A percentile compares a stretch with the other conserved stretches of the same genome.
Evolutionary conservation across 2,888 invertebrate genomes (phyloP).

Genomic region (Hydrotaea diabolus): DNA sequence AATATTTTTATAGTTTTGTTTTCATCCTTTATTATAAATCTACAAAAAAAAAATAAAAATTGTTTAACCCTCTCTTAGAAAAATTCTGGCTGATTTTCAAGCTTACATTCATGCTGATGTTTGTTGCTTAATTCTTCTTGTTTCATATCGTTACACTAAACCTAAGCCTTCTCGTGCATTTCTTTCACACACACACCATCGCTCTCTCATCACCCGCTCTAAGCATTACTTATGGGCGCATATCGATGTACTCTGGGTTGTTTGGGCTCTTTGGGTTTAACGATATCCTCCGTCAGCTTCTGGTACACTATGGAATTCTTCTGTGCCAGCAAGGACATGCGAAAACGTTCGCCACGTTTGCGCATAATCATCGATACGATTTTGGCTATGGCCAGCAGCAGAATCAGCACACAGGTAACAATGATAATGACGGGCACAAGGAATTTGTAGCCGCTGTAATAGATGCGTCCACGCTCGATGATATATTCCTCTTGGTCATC

Average conservation of each 20-base stretch:
- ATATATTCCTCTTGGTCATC: constrained; percentile 77
- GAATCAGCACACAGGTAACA: constrained; percentile 83
- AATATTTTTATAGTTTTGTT: constrained; percentile 23
- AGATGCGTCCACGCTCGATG: constrained; percentile 80
- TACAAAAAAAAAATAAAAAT: constrained; percentile 55
- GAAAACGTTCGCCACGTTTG: constrained; percentile 81
- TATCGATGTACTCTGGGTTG: constrained; percentile 86
- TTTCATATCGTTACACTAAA: constrained; percentile 30
- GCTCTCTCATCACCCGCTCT: constrained; percentile 68
- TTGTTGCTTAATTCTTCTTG: neutral
- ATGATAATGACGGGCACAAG: constrained; percentile 83
- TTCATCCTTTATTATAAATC: constrained; percentile 38
- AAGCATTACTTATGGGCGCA: constrained; percentile 82
- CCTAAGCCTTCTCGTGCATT: constrained; percentile 14
- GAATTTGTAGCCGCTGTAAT: constrained; percentile 82
- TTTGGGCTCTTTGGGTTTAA: constrained; percentile 82
- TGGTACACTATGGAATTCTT: constrained; percentile 86
- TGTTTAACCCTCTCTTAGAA: constrained; percentile 59
- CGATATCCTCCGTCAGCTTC: constrained; percentile 89
- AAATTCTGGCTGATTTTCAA: constrained; percentile 37
- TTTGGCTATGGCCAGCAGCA: constrained; percentile 83
- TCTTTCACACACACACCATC: neutral
- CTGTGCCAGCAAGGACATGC: constrained; percentile 79
- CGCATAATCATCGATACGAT: constrained; percentile 82
- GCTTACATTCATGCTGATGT: neutral